Base-by-base conservation (phyloP, 2,797 vertebrate genomes). In the Chloroceryle inda region DNA sequence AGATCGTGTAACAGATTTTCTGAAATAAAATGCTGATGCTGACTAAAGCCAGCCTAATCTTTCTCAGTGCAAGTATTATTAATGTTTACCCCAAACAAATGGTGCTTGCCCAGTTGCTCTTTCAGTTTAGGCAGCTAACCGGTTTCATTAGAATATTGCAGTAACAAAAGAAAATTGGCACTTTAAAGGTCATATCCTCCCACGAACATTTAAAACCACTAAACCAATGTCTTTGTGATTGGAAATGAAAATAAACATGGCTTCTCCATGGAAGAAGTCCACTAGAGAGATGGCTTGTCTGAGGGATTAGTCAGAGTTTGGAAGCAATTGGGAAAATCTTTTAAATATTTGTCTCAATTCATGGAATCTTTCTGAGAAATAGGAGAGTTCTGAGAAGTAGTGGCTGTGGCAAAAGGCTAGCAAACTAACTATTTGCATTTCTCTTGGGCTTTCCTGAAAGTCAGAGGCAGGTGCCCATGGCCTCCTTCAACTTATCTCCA, bases 161-260 rank as follows among this genome's bases (percentile, higher is more conserved):
- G 27, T 49, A 64, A 58, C 67, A 89, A 85, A 55, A 45, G 19
- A 85, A 89, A 62, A 79, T 18, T 87, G 72, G 12, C 31, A 89
- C 56, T 29, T 50, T 74, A 77, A 71, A 88, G 67, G 22, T 27
- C 72, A 29, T 96, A 49, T 92, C 55, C 35, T 92, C 38, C 59
- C 73, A 45, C 67, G 93, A 91, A 73, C 14, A 75, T 77, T 96
- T 78, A 66, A 78, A 69, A 90, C 13, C 47, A 89, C 45, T 69
- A 61, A 84, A 92, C 27, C 27, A 79, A 24, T 3, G 77, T 62
- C 49, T 64, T 78, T 92, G 23, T 86, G 77, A 72, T 13, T 89
- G 50, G 38, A 86, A 59, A 91, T 66, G 31, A 88, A 96, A 96
- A 79, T 42, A 83, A 88, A 45, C 20, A 26, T 52, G 31, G 3